Evolutionary conservation across 2,888 invertebrate species (phyloP), one percentile per base, ranked within the genome.

Genomic region (Nemotelus nigrinus): DNA sequence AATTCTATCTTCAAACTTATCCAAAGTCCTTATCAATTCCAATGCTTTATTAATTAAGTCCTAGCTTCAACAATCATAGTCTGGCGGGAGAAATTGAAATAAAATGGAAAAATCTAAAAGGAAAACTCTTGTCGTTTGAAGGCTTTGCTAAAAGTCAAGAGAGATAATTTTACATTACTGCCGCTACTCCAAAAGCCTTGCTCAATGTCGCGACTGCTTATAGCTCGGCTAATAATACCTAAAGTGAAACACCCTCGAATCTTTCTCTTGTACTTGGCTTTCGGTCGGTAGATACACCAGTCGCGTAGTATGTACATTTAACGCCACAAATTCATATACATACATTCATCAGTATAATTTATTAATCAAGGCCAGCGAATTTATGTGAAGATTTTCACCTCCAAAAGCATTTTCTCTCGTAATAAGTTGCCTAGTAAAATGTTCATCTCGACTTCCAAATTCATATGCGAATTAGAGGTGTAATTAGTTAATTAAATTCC

Each of bases 401-500:
- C 10, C 65, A 39, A 65, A 67, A 67, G 50, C 10, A 25, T 55
- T 53, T 70, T 43, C 5, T 41, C 43, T 39, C 55, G 8, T 70
- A 55, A 55, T 55, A 41, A 53, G 53, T 70, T 70, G 53, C 70
- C 55, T 41, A 43, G 70, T 70, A 55, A 45, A 25, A 47, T 50
- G 5, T 55, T 55, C 70, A 70, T 55, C 25, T 70, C 55, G 41
- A 70, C 5, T 47, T 53, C 43, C 70, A 70, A 70, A 70, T 55
- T 70, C 55, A 55, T 70, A 55, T 70, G 55, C 70, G 55, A 70
- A 70, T 70, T 70, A 70, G 70, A 47, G 47, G 44, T 53, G 57
- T 72, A 72, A 72, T 72, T 72, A 72, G 72, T 58, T 72, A 72
- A 72, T 72, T 72, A 58, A 60, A 58, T 72, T 72, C 47, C 47